phyloP scores from a whole-genome alignment of 2,113 vertebrate species.

The Girardinichthys multiradiatus region DNA sequence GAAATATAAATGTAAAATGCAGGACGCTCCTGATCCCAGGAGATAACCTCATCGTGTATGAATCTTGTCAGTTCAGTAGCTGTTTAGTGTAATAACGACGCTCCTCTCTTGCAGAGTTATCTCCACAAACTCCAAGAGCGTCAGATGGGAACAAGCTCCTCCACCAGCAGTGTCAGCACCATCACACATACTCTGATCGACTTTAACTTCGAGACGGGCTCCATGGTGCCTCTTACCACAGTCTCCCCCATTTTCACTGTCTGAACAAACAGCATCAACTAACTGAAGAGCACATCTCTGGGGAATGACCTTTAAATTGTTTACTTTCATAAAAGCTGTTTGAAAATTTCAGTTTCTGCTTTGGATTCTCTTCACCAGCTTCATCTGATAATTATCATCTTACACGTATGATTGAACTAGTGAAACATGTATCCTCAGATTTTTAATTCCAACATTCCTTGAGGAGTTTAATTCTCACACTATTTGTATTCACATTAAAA shows the following conservation, averaged over 20 bases:
- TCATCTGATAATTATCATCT: constrained; percentile 1
- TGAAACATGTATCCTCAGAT: neutral
- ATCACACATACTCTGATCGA: constrained; percentile 80
- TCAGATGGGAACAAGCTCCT: constrained; percentile 80
- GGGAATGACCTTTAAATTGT: constrained; percentile 6
- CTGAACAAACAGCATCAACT: constrained; percentile 52
- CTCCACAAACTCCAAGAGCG: constrained; percentile 85
- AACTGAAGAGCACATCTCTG: neutral
- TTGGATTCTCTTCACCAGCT: neutral
- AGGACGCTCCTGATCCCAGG: neutral
- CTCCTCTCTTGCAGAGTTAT: constrained; percentile 80
- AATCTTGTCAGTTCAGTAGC: neutral
- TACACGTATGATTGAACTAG: neutral
- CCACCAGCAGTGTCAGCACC: constrained; percentile 79
- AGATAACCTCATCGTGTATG: neutral
- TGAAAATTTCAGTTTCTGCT: neutral
- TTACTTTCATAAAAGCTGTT: neutral
- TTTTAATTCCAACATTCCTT: neutral
- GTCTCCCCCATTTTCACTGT: constrained; percentile 70
- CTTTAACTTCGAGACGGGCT: constrained; percentile 86
- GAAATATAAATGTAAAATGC: neutral
- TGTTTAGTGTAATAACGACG: neutral
- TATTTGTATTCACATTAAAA: neutral
- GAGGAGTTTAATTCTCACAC: neutral
- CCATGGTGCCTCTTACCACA: constrained; percentile 82